Conservation (phyloP, 2,888 invertebrate genomes). For the Parelbella ahira region DNA sequence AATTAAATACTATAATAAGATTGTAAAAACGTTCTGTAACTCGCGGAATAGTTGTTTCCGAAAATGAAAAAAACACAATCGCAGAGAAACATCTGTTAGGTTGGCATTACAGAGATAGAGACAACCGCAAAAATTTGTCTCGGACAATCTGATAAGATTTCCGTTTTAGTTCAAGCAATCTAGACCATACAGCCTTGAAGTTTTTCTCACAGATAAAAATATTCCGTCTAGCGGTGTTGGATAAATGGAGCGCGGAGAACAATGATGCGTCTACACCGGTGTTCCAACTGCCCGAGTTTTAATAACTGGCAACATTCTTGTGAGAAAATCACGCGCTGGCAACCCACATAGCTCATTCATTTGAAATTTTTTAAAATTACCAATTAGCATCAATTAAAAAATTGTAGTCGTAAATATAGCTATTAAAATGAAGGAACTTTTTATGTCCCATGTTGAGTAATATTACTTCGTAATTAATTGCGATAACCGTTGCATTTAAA, state of each 20-base stretch:
- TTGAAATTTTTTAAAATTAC: slow-evolving; percentile 5
- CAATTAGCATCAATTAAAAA: no score
- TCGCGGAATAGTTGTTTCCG: no score
- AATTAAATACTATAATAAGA: no score
- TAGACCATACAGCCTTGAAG: slow-evolving; percentile 26
- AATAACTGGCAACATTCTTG: slow-evolving; percentile 32
- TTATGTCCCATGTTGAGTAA: no score
- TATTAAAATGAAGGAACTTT: no score
- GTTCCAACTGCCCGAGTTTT: slow-evolving; percentile 33
- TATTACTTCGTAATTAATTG: no score
- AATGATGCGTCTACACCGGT: slow-evolving; percentile 56
- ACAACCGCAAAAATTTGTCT: slow-evolving; percentile 16
- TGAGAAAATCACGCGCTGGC: slow-evolving; percentile 32
- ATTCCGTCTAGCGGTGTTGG: slow-evolving; percentile 45
- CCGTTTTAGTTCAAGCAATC: slow-evolving; percentile 15
- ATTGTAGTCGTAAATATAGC: no score
- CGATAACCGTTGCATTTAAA: no score
- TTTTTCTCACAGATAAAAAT: slow-evolving; percentile 28
- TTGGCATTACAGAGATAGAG: slow-evolving; percentile 13
- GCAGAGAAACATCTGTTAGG: slow-evolving; percentile 4
- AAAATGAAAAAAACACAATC: slow-evolving; percentile 5
- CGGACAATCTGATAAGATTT: slow-evolving; percentile 20
- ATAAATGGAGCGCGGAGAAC: slow-evolving; percentile 71
- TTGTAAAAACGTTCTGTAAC: no score
- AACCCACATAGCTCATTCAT: slow-evolving; percentile 17